Base-by-base conservation (phyloP, 2,113 vertebrate species). In the Pipa parva region DNA sequence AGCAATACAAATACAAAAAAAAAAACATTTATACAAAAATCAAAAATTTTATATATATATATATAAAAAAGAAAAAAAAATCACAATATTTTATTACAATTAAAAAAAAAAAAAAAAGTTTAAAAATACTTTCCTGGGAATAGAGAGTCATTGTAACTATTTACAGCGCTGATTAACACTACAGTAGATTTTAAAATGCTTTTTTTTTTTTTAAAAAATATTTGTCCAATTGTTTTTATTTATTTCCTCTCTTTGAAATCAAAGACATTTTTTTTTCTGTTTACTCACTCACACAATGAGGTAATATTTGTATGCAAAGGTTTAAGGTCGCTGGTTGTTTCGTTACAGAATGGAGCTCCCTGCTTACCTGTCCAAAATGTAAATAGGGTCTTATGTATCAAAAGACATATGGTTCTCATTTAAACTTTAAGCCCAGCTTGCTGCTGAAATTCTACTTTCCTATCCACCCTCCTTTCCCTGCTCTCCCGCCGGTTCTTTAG, bases 221-320 rank as follows among this genome's bases (percentile, higher is more conserved):
- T 82, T 87, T 90, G 89, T 90, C 84, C 87, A 59, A 56, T 27
- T 68, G 59, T 20, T 59, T 51, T 17, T 26, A 6, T 57, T 10
- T 20, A 50, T 51, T 51, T 25, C 26, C 46, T 17, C 87, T 87
- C 80, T 79, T 89, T 88, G 82, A 87, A 42, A 85, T 74, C 82
- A 84, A 86, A 85, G 76, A 80, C 86, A 79, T 85, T 89, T 46
- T 68, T 29, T 85, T 89, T 46, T 68, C 45, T 85, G 80, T 84
- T 88, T 88, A n/a, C 89, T 93, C 90, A 92, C 89, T 90, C 88
- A 92, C 87, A 82, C 88, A 93, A 92, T 96, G 97, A 99, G 97
- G 97, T 99, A 98, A 95, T 97, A 93, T 93, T 95, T 97, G 93
- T 95, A 95, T 80, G 80, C 88, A 83, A 88, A 89, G 88, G 86